These are phyloP conservation scores for Archaeoteleia sp. DNA, from an alignment of 2,888 invertebrate species.

Conservation along the genomic window DNA sequence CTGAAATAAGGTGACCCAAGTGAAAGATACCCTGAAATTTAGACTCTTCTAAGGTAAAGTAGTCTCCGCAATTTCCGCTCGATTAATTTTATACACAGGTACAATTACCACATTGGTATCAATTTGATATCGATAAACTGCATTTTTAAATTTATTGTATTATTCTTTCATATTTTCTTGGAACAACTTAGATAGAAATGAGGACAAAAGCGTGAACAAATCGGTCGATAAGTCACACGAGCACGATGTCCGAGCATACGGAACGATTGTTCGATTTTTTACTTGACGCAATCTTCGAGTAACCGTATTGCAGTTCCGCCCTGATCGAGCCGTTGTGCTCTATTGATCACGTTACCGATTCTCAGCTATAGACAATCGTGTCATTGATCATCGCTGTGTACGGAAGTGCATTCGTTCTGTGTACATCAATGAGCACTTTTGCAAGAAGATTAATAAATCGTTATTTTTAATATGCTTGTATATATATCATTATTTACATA, in stretches of 20 bases:
- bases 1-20: no score
- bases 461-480: neutral
- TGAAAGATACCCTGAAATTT: no score
- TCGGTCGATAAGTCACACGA: constrained; percentile 10
- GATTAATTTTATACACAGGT: no score
- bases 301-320: constrained; percentile 27
- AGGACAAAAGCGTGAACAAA: constrained; percentile 12
- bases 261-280: constrained; percentile 23
- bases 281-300: constrained; percentile 19
- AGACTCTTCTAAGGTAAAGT: no score
- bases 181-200: no score
- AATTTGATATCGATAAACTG: no score
- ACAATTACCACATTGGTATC: no score
- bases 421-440: neutral
- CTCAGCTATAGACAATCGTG: constrained; percentile 26
- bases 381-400: constrained; percentile 40
- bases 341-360: constrained; percentile 50
- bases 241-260: constrained; percentile 14
- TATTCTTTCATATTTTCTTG: no score
- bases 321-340: constrained; percentile 50
- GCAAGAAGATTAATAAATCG: constrained; percentile 1
- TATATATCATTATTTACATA: no score
- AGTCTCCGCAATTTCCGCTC: no score
- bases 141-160: no score
- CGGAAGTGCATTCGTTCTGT: constrained; percentile 26